Base-by-base conservation (phyloP, 2,797 vertebrate species). In the Hyperoplus lanceolatus region DNA sequence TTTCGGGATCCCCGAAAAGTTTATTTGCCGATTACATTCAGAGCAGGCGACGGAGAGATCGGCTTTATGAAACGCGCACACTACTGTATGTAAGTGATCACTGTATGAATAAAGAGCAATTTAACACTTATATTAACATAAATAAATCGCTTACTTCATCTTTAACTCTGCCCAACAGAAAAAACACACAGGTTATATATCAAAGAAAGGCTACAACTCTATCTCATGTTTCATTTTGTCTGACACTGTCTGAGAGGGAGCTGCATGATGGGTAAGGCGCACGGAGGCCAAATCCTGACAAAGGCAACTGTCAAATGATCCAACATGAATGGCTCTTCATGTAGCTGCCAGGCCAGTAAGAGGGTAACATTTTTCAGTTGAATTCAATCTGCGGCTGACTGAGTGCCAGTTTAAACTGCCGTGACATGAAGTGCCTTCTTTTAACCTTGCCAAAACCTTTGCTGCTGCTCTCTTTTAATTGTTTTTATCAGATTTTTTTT, bases 361-460 rank as follows among this genome's bases (percentile, higher is more conserved):
- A 73, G 21, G n/a, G 16, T 42, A 45, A 7, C 8, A 0, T 69
- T 76, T 41, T 75, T 21, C 15, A 5, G 70, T 63, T 45, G 43
- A 14, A 77, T 63, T 81, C 3, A 57, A 42, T 43, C 53, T 9
- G 16, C 38, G 57, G 46, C 55, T 46, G 42, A 38, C 36, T 3
- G 42, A 67, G 10, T 38, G 41, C 50, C 36, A 65, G 18, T 72
- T 57, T 55, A 58, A 59, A 9, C 55, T 66, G 53, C 41, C 68
- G 21, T 68, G 39, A 64, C 68, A 67, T 4, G 21, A 54, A 29
- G 29, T 72, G 38, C 43, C 50, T 21, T 73, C 42, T 43, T 10
- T 54, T 72, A 64, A 64, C 46, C 56, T 76, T 51, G 62, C 50
- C 49, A 58, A 68, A 78, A 73, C 16, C 15, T 42, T 45, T 50